These are phyloP conservation scores for Ochotona curzoniae DNA, from an alignment of 2,113 vertebrate genomes.

Conservation along the genomic window DNA sequence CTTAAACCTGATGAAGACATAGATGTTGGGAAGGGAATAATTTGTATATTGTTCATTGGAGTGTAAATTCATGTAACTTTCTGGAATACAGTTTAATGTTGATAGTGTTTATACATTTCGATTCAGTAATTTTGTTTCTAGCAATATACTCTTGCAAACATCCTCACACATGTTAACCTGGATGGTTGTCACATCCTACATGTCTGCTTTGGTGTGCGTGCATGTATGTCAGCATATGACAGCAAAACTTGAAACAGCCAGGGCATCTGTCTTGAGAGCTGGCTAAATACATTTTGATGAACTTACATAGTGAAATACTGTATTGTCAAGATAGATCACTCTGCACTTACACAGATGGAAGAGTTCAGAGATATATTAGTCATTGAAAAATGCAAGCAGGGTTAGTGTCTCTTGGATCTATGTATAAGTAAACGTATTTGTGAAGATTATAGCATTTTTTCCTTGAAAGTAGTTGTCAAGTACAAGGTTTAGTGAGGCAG, in stretches of 20 bases:
- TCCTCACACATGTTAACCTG: background rate
- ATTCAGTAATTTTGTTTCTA: slow-evolving; percentile 29
- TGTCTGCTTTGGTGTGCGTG: background rate
- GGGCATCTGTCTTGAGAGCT: background rate
- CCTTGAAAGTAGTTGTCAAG: background rate
- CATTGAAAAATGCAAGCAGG: slow-evolving; percentile 25
- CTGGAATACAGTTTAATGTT: background rate
- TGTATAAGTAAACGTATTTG: background rate
- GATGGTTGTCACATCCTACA: background rate
- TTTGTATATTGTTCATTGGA: background rate
- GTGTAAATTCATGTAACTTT: background rate
- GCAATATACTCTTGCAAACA: background rate
- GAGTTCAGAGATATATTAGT: background rate
- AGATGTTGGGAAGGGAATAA: background rate
- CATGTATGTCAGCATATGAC: background rate
- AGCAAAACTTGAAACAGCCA: background rate
- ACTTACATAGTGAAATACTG: background rate
- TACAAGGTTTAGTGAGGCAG: background rate
- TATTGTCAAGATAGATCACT: background rate
- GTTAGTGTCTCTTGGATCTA: background rate
- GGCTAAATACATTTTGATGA: background rate
- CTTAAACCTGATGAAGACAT: background rate
- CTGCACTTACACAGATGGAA: background rate
- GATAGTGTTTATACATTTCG: background rate
- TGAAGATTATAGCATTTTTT: background rate